These are phyloP conservation scores for Gyrodactylus bullatarudis DNA, from an alignment of 1,140 invertebrate species.

Conservation along the genomic window DNA sequence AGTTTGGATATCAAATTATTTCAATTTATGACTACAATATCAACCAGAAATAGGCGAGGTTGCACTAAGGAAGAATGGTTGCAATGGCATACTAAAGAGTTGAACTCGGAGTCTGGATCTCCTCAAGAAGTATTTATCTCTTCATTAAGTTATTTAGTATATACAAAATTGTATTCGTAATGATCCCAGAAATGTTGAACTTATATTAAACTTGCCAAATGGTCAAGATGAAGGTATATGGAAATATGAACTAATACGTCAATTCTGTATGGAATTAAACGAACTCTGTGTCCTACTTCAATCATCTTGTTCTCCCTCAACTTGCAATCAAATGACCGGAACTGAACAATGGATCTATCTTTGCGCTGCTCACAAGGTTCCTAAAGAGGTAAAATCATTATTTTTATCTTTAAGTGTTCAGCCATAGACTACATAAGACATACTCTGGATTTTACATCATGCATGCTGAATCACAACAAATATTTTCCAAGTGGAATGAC, in stretches of 20 bases:
- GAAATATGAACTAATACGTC: constrained; percentile 97
- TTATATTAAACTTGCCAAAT: constrained; percentile 72
- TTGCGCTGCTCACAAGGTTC: constrained; percentile 95
- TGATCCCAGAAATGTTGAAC: constrained; percentile 62
- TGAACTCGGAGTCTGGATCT: background rate
- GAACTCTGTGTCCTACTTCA: constrained; percentile 52
- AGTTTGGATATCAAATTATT: no score
- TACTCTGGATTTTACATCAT: constrained; percentile 91
- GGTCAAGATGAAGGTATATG: constrained; percentile 91
- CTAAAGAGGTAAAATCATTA: constrained; percentile 36
- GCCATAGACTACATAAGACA: constrained; percentile 97
- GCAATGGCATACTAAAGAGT: background rate
- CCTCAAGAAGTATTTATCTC: background rate
- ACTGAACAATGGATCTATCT: constrained; percentile 99
- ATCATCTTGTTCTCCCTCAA: constrained; percentile 66
- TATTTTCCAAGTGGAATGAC: constrained; percentile 38
- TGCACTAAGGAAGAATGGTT: background rate
- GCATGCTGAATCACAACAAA: constrained; percentile 65
- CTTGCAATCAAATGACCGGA: constrained; percentile 94
- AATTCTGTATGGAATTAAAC: constrained; percentile 96
- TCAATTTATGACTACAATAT: constrained; percentile 1
- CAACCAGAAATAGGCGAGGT: no score
- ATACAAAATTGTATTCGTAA: constrained; percentile 83
- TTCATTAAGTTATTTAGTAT: constrained; percentile 27
- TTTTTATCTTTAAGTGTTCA: constrained; percentile 15